Conservation (phyloP, 2,797 vertebrate genomes). For the Philypnodon macrostomus region DNA sequence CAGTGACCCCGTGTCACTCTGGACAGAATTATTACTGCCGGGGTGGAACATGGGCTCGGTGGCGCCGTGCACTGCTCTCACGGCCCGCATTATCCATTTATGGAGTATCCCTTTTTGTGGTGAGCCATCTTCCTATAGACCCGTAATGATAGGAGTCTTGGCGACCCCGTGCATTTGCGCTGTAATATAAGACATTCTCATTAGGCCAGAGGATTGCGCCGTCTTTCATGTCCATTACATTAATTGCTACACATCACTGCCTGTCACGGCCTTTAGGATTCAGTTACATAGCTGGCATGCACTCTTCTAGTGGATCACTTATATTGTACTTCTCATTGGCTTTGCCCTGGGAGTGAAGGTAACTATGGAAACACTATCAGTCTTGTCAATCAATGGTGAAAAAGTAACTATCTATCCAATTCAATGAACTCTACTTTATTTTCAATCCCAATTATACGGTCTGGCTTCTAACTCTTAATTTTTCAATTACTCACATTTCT, state of each 20-base stretch:
- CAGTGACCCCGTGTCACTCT: slow-evolving; percentile 60
- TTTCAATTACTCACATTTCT: no score
- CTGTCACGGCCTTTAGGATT: slow-evolving; percentile 58
- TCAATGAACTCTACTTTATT: no score
- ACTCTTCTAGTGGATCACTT: slow-evolving; percentile 40
- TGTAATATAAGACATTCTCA: slow-evolving; percentile 75
- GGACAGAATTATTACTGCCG: slow-evolving; percentile 70
- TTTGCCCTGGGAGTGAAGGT: slow-evolving; percentile 41
- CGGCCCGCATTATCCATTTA: slow-evolving; percentile 70
- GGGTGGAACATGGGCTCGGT: slow-evolving; percentile 60
- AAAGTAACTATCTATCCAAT: no score
- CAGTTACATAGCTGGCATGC: slow-evolving; percentile 56
- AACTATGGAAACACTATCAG: slow-evolving; percentile 54
- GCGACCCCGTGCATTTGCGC: slow-evolving; percentile 68
- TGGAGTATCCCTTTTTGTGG: slow-evolving; percentile 70
- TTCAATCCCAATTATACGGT: no score
- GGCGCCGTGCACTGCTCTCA: slow-evolving; percentile 67
- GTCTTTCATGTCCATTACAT: slow-evolving; percentile 76
- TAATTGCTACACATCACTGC: slow-evolving; percentile 75
- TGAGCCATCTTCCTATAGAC: slow-evolving; percentile 67
- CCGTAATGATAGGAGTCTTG: slow-evolving; percentile 68
- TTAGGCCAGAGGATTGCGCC: slow-evolving; percentile 60
- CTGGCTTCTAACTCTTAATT: no score
- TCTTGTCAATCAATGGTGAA: no score
- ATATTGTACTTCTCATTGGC: slow-evolving; percentile 30